These are phyloP conservation scores for Tribolium freemani DNA, from an alignment of 2,888 invertebrate species.

Conservation along the genomic window DNA sequence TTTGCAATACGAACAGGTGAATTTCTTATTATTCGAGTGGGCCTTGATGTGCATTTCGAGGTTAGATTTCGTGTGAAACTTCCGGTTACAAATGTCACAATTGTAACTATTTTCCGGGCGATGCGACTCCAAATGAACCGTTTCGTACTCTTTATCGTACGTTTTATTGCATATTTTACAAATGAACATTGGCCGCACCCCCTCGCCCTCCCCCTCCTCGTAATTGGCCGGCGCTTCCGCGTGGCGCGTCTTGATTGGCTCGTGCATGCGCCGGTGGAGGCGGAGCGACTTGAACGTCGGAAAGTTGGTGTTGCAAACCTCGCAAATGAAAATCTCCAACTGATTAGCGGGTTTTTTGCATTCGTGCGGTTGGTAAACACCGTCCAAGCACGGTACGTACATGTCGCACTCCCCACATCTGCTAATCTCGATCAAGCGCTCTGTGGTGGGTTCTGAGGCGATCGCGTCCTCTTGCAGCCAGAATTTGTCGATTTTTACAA, in stretches of 20 bases:
- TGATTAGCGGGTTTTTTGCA: neutral
- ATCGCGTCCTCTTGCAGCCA: slow-evolving; percentile 66
- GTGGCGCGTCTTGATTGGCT: slow-evolving; percentile 73
- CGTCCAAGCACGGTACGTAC: neutral
- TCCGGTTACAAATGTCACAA: slow-evolving; percentile 81
- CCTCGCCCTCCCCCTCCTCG: slow-evolving; percentile 53
- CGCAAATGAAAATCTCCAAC: slow-evolving; percentile 70
- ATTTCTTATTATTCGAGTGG: slow-evolving; percentile 73
- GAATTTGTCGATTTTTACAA: slow-evolving; percentile 74
- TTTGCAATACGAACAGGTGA: slow-evolving; percentile 65
- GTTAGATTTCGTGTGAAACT: slow-evolving; percentile 76
- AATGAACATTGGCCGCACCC: slow-evolving; percentile 57
- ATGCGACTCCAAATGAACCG: slow-evolving; percentile 80
- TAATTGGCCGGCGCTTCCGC: slow-evolving; percentile 70
- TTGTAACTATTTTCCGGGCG: slow-evolving; percentile 71
- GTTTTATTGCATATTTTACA: slow-evolving; percentile 71
- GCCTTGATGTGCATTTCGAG: slow-evolving; percentile 82
- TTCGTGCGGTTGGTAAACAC: neutral
- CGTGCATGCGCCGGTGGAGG: slow-evolving; percentile 82
- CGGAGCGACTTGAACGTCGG: slow-evolving; percentile 77
- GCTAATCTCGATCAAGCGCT: neutral
- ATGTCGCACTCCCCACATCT: neutral
- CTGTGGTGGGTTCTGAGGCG: neutral
- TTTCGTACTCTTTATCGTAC: slow-evolving; percentile 69
- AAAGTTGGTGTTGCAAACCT: slow-evolving; percentile 78